A percentile compares a stretch with the other conserved stretches of the same genome.
Conservation (phyloP, 2,113 vertebrate genomes). For the Psilopsiagon aurifrons region DNA sequence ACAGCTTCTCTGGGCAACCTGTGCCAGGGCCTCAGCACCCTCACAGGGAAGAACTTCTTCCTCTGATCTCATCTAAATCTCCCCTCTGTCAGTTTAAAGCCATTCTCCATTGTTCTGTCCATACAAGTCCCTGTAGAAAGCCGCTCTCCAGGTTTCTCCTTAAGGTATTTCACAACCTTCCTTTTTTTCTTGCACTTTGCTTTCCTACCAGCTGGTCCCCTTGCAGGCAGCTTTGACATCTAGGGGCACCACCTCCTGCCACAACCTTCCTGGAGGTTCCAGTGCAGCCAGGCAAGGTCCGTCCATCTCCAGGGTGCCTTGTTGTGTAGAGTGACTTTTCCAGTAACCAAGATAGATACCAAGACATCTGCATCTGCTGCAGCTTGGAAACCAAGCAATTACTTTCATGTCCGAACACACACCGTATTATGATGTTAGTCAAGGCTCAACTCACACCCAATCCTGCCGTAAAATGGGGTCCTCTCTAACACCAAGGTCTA, state of each 20-base stretch:
- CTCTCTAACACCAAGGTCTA: not conserved
- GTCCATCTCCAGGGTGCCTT: not conserved
- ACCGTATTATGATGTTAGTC: not conserved
- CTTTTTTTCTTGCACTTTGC: not conserved
- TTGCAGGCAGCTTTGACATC: not conserved
- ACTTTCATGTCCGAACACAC: fast-evolving
- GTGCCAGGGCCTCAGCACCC: not conserved
- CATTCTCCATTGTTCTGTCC: not conserved
- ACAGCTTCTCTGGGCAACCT: not conserved
- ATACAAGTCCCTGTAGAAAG: not conserved
- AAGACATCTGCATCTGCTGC: not conserved
- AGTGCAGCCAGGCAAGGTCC: not conserved
- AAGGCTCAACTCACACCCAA: not conserved
- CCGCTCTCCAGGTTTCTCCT: not conserved
- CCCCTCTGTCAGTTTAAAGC: not conserved
- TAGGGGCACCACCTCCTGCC: not conserved
- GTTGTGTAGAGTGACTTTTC: not conserved
- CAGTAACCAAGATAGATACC: not conserved
- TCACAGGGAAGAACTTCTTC: not conserved
- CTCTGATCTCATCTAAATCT: not conserved
- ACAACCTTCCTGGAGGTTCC: not conserved
- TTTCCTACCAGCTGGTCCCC: not conserved
- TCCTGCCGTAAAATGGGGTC: not conserved
- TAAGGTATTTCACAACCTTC: not conserved
- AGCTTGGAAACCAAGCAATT: fast-evolving